Evolutionary conservation across 2,888 invertebrate genomes (phyloP).

Genomic region (Mesochorus sp.): DNA sequence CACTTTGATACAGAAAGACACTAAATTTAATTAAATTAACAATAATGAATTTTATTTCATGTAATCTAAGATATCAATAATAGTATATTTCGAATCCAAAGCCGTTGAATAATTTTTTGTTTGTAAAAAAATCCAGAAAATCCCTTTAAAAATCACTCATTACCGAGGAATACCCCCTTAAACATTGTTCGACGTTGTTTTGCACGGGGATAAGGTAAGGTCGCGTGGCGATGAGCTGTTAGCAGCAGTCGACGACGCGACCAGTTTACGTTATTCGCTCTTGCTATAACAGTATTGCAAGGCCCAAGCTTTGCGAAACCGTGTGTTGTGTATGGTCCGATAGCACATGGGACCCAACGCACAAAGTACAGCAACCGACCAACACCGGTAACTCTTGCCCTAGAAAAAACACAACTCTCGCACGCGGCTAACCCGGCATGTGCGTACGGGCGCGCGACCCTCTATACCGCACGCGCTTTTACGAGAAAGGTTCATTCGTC

Average conservation of each 20-base stretch:
- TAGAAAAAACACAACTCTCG: slow-evolving; percentile 46
- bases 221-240: neutral
- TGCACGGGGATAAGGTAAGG: no score
- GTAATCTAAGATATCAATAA: no score
- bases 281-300: slow-evolving; percentile 49
- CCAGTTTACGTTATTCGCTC: slow-evolving; percentile 45
- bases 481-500: slow-evolving; percentile 17
- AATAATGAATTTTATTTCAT: no score
- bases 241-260: slow-evolving; percentile 6
- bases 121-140: no score
- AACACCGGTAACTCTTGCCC: slow-evolving; percentile 41
- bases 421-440: slow-evolving; percentile 24
- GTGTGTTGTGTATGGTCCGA: slow-evolving; percentile 3
- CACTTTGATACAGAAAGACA: no score
- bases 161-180: no score
- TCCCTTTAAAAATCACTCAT: no score
- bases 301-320: slow-evolving; percentile 35
- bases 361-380: slow-evolving; percentile 14
- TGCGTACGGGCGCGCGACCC: slow-evolving; percentile 36
- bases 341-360: slow-evolving; percentile 14
- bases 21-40: no score
- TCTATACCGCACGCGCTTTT: neutral
- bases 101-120: no score
- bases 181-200: no score
- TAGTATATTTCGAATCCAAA: no score